A percentile compares a stretch with the other conserved stretches of the same genome.
Evolutionary conservation across 2,888 invertebrate genomes (phyloP).

Genomic region (Scrobipalpa costella): DNA sequence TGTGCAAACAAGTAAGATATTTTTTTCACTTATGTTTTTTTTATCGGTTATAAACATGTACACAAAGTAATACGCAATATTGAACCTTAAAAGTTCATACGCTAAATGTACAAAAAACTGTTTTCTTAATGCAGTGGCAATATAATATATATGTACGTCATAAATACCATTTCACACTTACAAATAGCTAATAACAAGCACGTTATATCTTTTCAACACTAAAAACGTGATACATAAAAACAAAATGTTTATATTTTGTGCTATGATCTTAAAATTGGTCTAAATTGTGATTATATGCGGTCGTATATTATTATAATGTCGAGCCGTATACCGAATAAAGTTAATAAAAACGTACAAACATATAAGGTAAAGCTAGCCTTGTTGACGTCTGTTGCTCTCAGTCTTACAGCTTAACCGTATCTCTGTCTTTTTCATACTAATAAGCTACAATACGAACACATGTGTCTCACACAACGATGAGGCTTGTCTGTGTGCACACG

Average conservation of each 20-base stretch:
- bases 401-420: conserved; percentile 54
- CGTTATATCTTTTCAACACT: neutral
- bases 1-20: neutral
- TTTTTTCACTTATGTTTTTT: neutral
- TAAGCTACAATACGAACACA: conserved; percentile 60
- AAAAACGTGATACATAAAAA: neutral
- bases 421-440: conserved; percentile 71
- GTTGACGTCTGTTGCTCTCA: conserved; percentile 66
- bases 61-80: no score
- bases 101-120: no score
- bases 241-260: conserved; percentile 33
- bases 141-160: no score
- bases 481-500: conserved; percentile 50
- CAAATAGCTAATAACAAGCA: neutral
- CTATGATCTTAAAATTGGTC: conserved; percentile 55
- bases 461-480: conserved; percentile 39
- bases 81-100: no score
- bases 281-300: conserved; percentile 63
- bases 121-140: no score
- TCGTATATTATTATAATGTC: conserved; percentile 75
- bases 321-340: conserved; percentile 73
- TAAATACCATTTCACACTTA: neutral
- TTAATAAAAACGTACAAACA: conserved; percentile 78
- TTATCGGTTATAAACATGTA: neutral
- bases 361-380: conserved; percentile 77